Evolutionary conservation across 2,888 invertebrate genomes (phyloP).

Genomic region (Physocephala rufipes): DNA sequence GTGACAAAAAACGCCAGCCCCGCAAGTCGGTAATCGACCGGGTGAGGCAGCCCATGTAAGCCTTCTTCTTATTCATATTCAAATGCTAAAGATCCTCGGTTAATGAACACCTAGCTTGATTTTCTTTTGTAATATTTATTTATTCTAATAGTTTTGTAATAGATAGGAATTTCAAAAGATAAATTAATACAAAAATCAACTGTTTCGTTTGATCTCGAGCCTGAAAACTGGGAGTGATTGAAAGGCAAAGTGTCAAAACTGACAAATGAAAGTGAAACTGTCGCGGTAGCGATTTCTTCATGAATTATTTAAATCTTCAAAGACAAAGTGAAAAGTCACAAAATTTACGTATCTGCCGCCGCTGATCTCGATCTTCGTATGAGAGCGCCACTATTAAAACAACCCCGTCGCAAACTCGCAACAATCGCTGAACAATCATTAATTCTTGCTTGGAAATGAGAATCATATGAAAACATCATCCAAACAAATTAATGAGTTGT

Average conservation of each 20-base stretch:
- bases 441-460: slow-evolving; percentile 16
- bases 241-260: slow-evolving; percentile 57
- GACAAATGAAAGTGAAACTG: slow-evolving; percentile 61
- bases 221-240: neutral
- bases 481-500: slow-evolving; percentile 26
- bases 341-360: slow-evolving; percentile 10
- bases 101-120: neutral
- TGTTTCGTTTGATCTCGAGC: neutral
- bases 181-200: slow-evolving; percentile 21
- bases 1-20: neutral
- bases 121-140: neutral
- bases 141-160: too few relatives aligned
- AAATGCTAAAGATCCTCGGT: slow-evolving; percentile 39
- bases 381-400: slow-evolving; percentile 8
- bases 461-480: neutral
- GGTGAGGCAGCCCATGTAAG: too few relatives aligned
- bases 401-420: neutral
- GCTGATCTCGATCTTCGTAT: neutral
- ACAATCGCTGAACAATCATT: slow-evolving; percentile 8
- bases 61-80: slow-evolving; percentile 44
- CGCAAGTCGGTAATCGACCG: too few relatives aligned
- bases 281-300: slow-evolving; percentile 43
- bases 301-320: neutral
- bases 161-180: neutral
- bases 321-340: neutral